Base-by-base conservation (phyloP, 2,113 vertebrate genomes). In the Catharus minimus region DNA sequence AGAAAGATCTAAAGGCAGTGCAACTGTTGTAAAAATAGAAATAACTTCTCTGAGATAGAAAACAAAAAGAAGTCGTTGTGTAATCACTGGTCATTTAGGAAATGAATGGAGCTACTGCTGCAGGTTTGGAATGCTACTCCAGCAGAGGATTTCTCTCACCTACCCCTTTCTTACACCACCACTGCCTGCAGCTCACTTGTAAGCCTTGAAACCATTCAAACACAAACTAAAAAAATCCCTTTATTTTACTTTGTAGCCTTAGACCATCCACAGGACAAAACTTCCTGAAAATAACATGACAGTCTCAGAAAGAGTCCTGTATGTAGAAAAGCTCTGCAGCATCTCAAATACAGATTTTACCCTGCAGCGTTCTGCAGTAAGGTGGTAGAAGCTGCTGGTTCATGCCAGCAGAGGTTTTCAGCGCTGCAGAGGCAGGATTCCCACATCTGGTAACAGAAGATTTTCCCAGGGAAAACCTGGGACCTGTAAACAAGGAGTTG, bases 221-320 rank as follows among this genome's bases (percentile, higher is more conserved):
- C 53, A 5, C 13, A 61, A 53, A 55, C 3, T 4, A 4, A 8
- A 52, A 49, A 49, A 15, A 7, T 20, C 9, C 47, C 65, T 67
- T n/a, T 16, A 4, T 56, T 43, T 50, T 47, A 6, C 30, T 86
- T 58, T 18, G n/a, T 22, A 69, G 21, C 33, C 56, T 55, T 39
- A 46, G 61, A 55, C 19, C 20, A 15, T 44, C 41, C 30, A 24
- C 15, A 50, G 69, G 41, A 68, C 20, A 65, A 84, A 86, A 23
- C 16, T 21, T 27, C 67, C 41, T 9, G 20, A 60, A 41, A 72
- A 41, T 11, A 57, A 53, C 7, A 16, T 0, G 0, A 15, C 11
- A 30, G 41, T 1, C 28, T 36, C 69, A 38, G 43, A 24, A 39
- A 16, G 5, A 49, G 10, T 13, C 30, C 38, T 27, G 41, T 13